These are phyloP conservation scores for Lamellibrachia columna DNA, from an alignment of 2,888 invertebrate species.

Conservation along the genomic window DNA sequence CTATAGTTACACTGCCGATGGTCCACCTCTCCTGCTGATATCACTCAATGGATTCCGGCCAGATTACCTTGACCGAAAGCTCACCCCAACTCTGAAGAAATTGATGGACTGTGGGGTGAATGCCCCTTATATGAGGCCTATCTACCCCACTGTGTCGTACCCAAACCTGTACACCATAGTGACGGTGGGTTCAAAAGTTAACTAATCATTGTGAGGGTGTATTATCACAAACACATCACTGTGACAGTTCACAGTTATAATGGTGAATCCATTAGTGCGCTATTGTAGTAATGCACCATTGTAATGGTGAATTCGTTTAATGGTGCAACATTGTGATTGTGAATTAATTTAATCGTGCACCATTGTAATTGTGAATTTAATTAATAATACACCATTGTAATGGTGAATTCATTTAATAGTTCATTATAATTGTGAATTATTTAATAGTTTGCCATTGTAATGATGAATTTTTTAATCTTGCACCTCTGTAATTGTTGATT, in stretches of 20 bases:
- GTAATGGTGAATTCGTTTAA: no score
- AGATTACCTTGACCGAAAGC: conserved; percentile 49
- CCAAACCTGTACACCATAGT: conserved; percentile 60
- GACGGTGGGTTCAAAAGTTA: conserved; percentile 42
- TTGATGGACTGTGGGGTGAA: conserved; percentile 51
- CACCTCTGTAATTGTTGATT: no score
- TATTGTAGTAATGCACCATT: no score
- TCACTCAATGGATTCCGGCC: conserved; percentile 58
- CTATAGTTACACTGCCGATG: background rate
- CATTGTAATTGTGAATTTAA: no score
- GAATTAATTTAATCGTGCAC: no score
- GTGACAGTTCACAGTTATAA: background rate
- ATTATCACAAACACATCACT: background rate
- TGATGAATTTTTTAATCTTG: no score
- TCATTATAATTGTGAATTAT: no score
- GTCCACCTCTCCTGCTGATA: conserved; percentile 50
- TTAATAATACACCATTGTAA: no score
- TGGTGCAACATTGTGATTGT: no score
- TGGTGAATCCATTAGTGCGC: no score
- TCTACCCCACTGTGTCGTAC: conserved; percentile 57
- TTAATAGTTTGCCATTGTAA: no score
- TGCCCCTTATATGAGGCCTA: conserved; percentile 52
- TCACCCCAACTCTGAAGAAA: conserved; percentile 50
- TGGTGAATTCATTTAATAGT: no score
- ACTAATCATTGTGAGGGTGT: background rate